Base-by-base conservation (phyloP, 1,140 invertebrate species). In the Pectinophora gossypiella region DNA sequence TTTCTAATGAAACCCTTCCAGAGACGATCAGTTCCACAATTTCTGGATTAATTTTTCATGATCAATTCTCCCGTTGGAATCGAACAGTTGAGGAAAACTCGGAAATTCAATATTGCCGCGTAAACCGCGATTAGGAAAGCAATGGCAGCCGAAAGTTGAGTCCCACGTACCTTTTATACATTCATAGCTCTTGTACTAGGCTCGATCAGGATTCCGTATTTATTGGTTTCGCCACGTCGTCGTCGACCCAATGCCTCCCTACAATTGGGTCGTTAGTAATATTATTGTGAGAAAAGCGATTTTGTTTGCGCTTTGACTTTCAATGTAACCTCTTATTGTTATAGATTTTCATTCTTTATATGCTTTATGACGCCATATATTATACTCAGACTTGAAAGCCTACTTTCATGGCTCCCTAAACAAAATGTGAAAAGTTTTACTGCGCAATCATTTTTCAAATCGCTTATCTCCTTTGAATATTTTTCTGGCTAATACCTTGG, bases 201-300 rank as follows among this genome's bases (percentile, higher is more conserved):
- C 71, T 80, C 76, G 69, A 69, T 69, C 67, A 71, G 66, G 71
- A 85, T 83, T 80, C 76, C 74, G 79, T 83, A 87, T 87, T 87
- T 87, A 87, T 87, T 76, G 77, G 74, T 81, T 82, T 76, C 68
- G 68, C 72, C 68, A 56, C 67, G 68, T 67, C 72, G 9, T n/a
- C n/a, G n/a, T n/a, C n/a, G 64, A 66, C 72, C 66, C 74, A 76
- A 74, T 78, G 80, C 77, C 76, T 77, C 70, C 71, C 64, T 80
- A 84, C 78, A 81, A 86, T 86, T 76, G 77, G 73, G 68, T 86
- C 83, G 80, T 86, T 86, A 84, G 80, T 81, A 83, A 84, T 80
- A 84, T 81, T 83, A 81, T 84, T 84, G 76, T 80, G 77, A 68
- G 70, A 72, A 83, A 84, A 80, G 68, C 74, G 73, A 78, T 78